phyloP scores from a whole-genome alignment of 2,113 vertebrate species.

The Aptenodytes patagonicus region DNA sequence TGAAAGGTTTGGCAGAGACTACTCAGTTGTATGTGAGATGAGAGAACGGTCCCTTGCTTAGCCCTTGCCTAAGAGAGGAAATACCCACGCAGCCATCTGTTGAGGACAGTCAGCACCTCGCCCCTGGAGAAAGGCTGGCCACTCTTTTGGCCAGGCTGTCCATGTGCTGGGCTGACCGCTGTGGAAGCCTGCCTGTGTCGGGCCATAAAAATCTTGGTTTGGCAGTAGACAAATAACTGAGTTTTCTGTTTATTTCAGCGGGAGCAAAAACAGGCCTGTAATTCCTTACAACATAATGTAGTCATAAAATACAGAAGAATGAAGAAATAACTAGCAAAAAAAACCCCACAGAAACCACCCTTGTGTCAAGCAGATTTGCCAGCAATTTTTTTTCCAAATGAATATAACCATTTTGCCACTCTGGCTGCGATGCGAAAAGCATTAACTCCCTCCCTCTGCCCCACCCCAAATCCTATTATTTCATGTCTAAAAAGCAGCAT shows the following conservation, averaged over 20 bases:
- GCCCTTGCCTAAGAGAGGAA: not conserved
- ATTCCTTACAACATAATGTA: not conserved
- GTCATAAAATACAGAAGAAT: not conserved
- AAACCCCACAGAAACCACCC: not conserved
- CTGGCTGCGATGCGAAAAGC: not conserved
- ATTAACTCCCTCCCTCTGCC: not conserved
- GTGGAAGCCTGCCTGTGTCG: not conserved
- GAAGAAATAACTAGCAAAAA: not conserved
- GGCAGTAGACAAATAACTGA: not conserved
- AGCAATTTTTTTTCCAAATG: not conserved
- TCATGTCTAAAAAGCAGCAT: rapidly evolving
- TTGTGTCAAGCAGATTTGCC: not conserved
- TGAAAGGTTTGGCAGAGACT: not conserved
- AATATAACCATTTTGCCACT: not conserved
- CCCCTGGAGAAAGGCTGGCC: not conserved
- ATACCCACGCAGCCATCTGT: not conserved
- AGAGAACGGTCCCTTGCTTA: not conserved
- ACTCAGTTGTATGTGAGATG: not conserved
- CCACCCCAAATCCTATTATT: not conserved
- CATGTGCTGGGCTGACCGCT: not conserved
- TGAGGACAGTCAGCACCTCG: not conserved
- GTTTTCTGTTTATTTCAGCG: not conserved
- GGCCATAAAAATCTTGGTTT: not conserved
- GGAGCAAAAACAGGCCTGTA: not conserved
- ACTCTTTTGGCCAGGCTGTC: not conserved